Evolutionary conservation across 2,797 vertebrate genomes (phyloP), one percentile per base, ranked within the genome.

Genomic region (Lycodopsis pacificus): DNA sequence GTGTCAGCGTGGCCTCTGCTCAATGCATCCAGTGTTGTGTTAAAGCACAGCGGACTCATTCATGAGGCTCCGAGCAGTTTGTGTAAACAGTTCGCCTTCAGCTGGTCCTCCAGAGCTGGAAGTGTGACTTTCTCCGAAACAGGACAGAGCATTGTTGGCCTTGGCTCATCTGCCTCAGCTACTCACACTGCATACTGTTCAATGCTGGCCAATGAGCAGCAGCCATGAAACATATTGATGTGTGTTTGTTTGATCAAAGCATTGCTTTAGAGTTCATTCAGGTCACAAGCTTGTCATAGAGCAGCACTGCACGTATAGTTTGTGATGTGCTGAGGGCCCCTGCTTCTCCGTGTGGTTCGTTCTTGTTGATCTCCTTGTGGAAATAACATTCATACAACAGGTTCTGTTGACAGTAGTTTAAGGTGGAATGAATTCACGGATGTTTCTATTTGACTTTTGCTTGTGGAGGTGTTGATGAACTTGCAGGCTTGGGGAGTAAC

Each of bases 31-130:
- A 90, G 87, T 93, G 90, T 92, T 79, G 76, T 66, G 76, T 69
- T 34, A 9, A 48, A 83, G 79, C 76, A 94, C 92, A 94, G 89
- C 68, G 25, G 70, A 74, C 82, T 86, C 89, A 91, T 94, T 94
- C 92, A 94, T 88, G 70, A 76, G 82, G 66, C 77, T 79, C 59
- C 32, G 74, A 81, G 73, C 69, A 72, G 77, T 86, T 77, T 88
- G 84, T 82, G 82, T 83, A 90, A 93, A 93, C 86, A 89, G 57
- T 76, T 76, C 22, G 17, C 87, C 79, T 82, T 84, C 73, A 64
- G 80, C 73, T 56, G 71, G 44, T 82, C 74, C 79, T 71, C 71
- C 61, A 76, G 70, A 84, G 80, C 73, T 89, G 81, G 64, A 86
- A 83, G 88, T 85, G 86, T 77, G 82, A 88, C 72, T 79, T 88